A percentile compares a stretch with the other conserved stretches of the same genome.
Evolutionary conservation across 2,888 invertebrate genomes (phyloP).

Genomic region (Pollenia angustigena): DNA sequence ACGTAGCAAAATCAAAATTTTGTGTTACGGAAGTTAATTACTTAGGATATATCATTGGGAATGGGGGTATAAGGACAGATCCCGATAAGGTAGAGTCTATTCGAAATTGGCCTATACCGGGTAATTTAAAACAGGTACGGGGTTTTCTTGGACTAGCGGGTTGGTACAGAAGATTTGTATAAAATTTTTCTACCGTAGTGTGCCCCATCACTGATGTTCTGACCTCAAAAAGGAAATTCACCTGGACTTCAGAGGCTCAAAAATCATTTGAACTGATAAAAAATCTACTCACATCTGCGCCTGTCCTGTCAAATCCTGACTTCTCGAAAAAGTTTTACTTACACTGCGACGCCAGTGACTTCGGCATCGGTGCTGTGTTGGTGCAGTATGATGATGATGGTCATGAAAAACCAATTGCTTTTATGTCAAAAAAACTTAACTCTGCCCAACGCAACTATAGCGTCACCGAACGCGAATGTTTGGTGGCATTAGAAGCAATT

Average conservation of each 20-base stretch:
- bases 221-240: conserved; percentile 20
- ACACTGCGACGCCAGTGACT: conserved; percentile 64
- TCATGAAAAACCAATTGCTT: conserved; percentile 42
- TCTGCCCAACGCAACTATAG: conserved; percentile 51
- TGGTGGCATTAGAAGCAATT: conserved; percentile 53
- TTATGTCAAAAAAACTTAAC: conserved; percentile 60
- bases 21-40: not conserved
- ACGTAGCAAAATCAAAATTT: not conserved
- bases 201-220: conserved; percentile 47
- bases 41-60: not conserved
- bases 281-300: conserved; percentile 20
- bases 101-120: not conserved
- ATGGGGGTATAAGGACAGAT: not conserved
- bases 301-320: conserved; percentile 61
- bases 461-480: conserved; percentile 62
- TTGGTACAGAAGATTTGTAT: no score
- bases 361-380: conserved; percentile 28
- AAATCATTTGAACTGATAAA: not conserved
- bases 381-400: conserved; percentile 51
- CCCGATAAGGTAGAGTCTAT: not conserved
- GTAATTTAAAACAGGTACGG: not conserved
- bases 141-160: no score
- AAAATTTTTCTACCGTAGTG: conserved; percentile 31
- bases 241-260: not conserved
- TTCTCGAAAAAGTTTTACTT: conserved; percentile 58